phyloP scores from a whole-genome alignment of 2,113 vertebrate genomes.

The Dryoscopus gambensis region DNA sequence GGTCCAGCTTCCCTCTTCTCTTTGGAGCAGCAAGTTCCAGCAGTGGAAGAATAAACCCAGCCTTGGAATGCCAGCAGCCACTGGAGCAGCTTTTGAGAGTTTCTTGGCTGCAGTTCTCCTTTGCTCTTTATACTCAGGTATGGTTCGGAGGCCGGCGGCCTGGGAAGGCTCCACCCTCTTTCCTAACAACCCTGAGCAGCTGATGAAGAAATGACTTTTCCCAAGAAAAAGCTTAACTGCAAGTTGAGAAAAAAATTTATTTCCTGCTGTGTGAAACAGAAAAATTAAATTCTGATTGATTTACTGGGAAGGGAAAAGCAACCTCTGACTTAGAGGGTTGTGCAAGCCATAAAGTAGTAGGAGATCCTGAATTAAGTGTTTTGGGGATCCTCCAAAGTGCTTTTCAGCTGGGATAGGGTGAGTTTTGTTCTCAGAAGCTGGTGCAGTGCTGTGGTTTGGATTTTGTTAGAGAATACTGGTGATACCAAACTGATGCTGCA shows the following conservation, averaged over 20 bases:
- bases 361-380: not conserved
- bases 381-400: not conserved
- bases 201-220: constrained; percentile 33
- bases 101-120: not conserved
- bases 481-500: not conserved
- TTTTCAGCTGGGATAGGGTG: not conserved
- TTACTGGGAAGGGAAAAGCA: not conserved
- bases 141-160: not conserved
- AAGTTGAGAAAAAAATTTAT: not conserved
- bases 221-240: not conserved
- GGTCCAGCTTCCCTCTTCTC: not conserved
- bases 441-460: not conserved
- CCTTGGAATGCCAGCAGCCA: not conserved
- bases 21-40: not conserved
- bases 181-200: not conserved
- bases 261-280: not conserved
- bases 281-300: not conserved
- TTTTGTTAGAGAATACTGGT: accelerated
- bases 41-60: not conserved
- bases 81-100: not conserved
- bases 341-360: not conserved
- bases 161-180: constrained; percentile 39
- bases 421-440: not conserved
- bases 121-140: not conserved
- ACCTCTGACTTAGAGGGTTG: not conserved